A percentile compares a stretch with the other conserved stretches of the same genome.
These are phyloP conservation scores for Chromoteleia sp. DNA, from an alignment of 2,888 invertebrate species.

Conservation along the genomic window DNA sequence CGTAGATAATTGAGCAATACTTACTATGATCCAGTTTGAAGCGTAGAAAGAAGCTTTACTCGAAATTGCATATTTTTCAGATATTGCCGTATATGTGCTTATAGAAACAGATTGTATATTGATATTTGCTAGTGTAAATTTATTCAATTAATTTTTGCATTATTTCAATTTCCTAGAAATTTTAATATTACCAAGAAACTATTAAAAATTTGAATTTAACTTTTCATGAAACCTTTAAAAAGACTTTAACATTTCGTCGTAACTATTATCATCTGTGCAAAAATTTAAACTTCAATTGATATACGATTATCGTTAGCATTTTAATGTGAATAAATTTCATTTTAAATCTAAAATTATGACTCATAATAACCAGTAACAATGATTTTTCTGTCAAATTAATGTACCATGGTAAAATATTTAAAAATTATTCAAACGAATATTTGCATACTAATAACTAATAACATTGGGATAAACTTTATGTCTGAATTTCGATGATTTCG, in stretches of 20 bases:
- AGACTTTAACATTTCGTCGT: neutral
- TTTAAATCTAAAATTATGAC: neutral
- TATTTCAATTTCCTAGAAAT: too few species aligned
- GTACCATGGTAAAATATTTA: conserved; percentile 3
- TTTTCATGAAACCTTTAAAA: neutral
- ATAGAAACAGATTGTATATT: too few species aligned
- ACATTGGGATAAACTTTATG: conserved; percentile 5
- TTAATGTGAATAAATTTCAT: conserved; percentile 18
- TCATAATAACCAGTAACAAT: conserved; percentile 18
- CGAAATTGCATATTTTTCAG: too few species aligned
- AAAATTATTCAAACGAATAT: conserved; percentile 6
- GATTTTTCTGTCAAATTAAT: conserved; percentile 39
- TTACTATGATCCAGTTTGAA: too few species aligned
- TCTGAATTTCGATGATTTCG: conserved; percentile 18
- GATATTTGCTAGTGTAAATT: too few species aligned
- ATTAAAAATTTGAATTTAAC: neutral
- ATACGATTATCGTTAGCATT: neutral
- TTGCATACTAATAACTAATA: conserved; percentile 15
- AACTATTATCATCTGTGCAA: neutral
- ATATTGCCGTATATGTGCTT: too few species aligned
- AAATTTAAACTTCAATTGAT: conserved; percentile 2
- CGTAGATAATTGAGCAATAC: too few species aligned
- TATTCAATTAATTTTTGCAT: too few species aligned
- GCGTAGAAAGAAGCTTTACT: too few species aligned
- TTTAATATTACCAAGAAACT: too few species aligned